phyloP scores from a whole-genome alignment of 2,797 vertebrate genomes.

The Sebastiscus tertius region DNA sequence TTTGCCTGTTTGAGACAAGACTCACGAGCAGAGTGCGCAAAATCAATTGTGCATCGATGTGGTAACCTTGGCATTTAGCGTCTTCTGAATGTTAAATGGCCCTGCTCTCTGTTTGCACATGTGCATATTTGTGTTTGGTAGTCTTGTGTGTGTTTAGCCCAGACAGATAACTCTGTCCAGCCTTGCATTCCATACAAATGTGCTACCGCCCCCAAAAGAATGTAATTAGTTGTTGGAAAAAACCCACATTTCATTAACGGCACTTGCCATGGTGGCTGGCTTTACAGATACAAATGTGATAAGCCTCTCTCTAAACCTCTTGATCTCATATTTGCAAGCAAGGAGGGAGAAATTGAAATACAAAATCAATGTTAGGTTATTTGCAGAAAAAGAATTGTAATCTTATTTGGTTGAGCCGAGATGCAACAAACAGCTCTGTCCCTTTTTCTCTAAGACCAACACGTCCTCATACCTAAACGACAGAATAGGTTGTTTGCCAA shows the following conservation, averaged over 20 bases:
- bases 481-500: background rate
- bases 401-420: background rate
- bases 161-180: constrained; percentile 5
- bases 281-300: constrained; percentile 21
- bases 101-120: background rate
- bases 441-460: background rate
- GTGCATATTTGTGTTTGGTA: constrained; percentile 16
- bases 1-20: constrained; percentile 5
- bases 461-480: background rate
- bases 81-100: constrained; percentile 54
- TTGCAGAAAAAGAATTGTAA: constrained; percentile 9
- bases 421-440: background rate
- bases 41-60: constrained; percentile 49
- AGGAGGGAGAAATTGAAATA: constrained; percentile 3
- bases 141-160: constrained; percentile 23
- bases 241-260: constrained; percentile 3
- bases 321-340: constrained; percentile 6
- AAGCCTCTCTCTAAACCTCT: constrained; percentile 23
- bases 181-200: constrained; percentile 27
- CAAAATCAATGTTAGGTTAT: constrained; percentile 28
- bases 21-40: constrained; percentile 24
- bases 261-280: background rate
- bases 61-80: constrained; percentile 64
- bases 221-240: constrained; percentile 30
- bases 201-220: background rate